Evolutionary conservation across 2,797 vertebrate genomes (phyloP).

Genomic region (Sebastes hubbsi): DNA sequence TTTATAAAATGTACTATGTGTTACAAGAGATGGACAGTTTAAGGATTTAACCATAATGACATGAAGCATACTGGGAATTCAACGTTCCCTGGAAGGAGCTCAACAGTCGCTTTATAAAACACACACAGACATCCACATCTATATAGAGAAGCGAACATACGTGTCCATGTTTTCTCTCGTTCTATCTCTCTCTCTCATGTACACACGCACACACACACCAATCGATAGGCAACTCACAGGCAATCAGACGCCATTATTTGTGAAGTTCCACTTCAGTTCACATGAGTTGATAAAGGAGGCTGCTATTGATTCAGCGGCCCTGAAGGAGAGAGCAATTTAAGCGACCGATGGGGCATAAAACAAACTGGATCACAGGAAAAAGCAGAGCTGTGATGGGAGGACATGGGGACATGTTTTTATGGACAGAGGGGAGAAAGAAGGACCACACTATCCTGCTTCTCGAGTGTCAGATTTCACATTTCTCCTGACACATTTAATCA

Average conservation of each 20-base stretch:
- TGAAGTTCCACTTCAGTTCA: conserved; percentile 93
- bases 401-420: conserved; percentile 55
- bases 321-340: conserved; percentile 88
- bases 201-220: conserved; percentile 49
- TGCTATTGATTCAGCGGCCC: conserved; percentile 87
- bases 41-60: conserved; percentile 18
- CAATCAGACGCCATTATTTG: conserved; percentile 92
- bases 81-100: conserved; percentile 32
- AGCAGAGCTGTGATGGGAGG: conserved; percentile 64
- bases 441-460: conserved; percentile 14
- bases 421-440: conserved; percentile 22
- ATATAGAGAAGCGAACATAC: conserved; percentile 30
- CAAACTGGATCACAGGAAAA: conserved; percentile 79
- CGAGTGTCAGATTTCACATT: conserved; percentile 43
- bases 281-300: conserved; percentile 86
- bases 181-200: conserved; percentile 16
- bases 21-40: conserved; percentile 5
- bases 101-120: conserved; percentile 25
- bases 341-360: conserved; percentile 86
- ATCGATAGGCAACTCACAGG: conserved; percentile 85
- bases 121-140: conserved; percentile 14
- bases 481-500: conserved; percentile 48
- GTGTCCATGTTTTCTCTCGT: conserved; percentile 47
- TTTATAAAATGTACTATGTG: conserved; percentile 3
- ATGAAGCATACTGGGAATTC: conserved; percentile 24